phyloP scores from a whole-genome alignment of 2,797 vertebrate genomes.

The Sebastes aleutianus region DNA sequence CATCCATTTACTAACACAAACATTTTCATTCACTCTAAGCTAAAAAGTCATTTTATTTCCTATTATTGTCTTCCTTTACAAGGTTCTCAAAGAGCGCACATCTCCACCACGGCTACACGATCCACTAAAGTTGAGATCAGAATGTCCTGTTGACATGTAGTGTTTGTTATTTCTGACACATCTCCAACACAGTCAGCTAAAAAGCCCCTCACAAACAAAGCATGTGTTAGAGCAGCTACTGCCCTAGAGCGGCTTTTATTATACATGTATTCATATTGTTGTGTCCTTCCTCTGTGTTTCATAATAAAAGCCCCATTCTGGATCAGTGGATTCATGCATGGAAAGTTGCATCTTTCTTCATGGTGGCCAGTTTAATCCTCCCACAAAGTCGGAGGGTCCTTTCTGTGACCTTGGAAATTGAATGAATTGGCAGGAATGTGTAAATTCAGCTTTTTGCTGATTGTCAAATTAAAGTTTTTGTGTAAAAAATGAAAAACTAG shows the following conservation, averaged over 20 bases:
- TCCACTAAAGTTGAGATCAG: background rate
- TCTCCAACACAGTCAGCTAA: background rate
- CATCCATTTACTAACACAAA: no score
- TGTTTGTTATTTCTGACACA: background rate
- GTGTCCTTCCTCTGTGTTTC: constrained; percentile 5
- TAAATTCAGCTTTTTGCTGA: constrained; percentile 11
- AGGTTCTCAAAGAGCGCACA: background rate
- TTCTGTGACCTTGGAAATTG: constrained; percentile 19
- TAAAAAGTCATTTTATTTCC: no score
- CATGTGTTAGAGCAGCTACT: background rate
- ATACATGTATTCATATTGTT: background rate
- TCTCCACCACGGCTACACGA: background rate
- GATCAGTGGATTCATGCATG: constrained; percentile 17
- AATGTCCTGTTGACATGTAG: background rate
- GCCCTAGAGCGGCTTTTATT: background rate
- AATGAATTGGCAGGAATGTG: constrained; percentile 4
- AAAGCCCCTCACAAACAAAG: background rate
- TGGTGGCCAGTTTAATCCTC: constrained; percentile 18
- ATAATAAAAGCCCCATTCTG: background rate
- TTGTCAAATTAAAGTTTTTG: constrained; percentile 33
- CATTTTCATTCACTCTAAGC: no score
- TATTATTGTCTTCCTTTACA: no score
- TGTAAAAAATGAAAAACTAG: background rate
- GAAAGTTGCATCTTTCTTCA: constrained; percentile 25
- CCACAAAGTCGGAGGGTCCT: constrained; percentile 27